Base-by-base conservation (phyloP, 2,113 vertebrate genomes). In the Struthidea cinerea region DNA sequence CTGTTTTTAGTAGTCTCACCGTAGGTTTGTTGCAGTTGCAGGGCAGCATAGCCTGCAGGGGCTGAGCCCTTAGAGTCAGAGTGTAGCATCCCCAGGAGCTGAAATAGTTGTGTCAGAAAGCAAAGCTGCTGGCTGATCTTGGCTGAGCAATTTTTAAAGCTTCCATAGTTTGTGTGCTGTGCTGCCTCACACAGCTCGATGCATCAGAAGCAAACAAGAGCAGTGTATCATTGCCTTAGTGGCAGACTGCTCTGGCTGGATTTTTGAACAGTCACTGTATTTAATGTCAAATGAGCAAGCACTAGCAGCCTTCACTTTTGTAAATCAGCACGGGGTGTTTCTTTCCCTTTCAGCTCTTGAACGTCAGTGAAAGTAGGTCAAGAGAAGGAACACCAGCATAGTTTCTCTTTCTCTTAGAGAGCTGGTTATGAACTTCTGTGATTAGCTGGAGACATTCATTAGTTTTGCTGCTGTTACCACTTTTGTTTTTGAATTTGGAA, bases 401-500 rank as follows among this genome's bases (percentile, higher is more conserved):
- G 82, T 85, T 88, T 83, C 50, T 80, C 67, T 90, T 83, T 86
- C 75, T 93, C 39, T 71, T 65, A 83, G 80, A 83, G 90, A 86
- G 69, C 67, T 93, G 60, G 80, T 95, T 92, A 95, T 96, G 88
- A 93, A 88, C 73, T 65, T 57, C 4, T 37, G 63, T 84, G 87
- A 94, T 87, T 80, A 91, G 50, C 69, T 83, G 82, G 47, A 89
- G 69, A 89, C 42, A n/a, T 63, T 87, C 35, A 52, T 95, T 88
- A 87, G 53, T 90, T 93, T 92, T 92, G 83, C 57, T 57, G 47
- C 86, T 92, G 70, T 94, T 90, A 59, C 86, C 22, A 16, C 89
- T 97, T 94, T 85, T 79, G 87, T 37, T 92, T 87, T 73, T 90
- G 65, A 67, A 60, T 77, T 97, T 35, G 4, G 91, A 96, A 97